phyloP scores from a whole-genome alignment of 2,113 vertebrate species.

The Campylomormyrus tamandua region DNA sequence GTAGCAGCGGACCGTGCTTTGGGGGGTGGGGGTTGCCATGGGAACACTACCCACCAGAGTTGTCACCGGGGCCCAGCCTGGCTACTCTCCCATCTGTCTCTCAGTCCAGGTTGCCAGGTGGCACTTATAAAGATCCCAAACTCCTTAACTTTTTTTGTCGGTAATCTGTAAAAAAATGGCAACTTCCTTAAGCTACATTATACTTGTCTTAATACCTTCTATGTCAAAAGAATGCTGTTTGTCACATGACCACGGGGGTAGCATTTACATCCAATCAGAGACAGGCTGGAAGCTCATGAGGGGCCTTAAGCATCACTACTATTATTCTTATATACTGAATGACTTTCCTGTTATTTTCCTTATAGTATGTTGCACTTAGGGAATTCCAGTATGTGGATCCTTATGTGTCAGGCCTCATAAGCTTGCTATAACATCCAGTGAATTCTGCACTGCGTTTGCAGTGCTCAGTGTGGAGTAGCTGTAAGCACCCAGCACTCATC shows the following conservation, averaged over 20 bases:
- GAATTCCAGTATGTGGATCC: background rate
- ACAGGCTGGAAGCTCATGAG: background rate
- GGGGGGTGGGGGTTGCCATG: background rate
- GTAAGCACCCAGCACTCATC: background rate
- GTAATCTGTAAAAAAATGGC: constrained; percentile 7
- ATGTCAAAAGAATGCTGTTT: constrained; percentile 30
- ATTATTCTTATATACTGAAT: constrained; percentile 7
- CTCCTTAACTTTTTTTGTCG: background rate
- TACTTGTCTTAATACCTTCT: background rate
- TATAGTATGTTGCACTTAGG: background rate
- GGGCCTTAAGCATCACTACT: background rate
- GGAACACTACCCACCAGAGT: background rate
- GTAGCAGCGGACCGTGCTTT: background rate
- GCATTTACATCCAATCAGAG: constrained; percentile 34
- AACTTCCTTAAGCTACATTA: constrained; percentile 10
- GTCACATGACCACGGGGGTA: constrained; percentile 23
- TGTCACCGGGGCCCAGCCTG: background rate
- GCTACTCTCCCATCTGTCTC: background rate
- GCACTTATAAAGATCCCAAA: background rate
- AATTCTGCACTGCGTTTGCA: background rate
- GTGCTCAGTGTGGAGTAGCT: background rate
- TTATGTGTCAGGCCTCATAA: background rate
- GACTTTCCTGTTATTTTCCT: background rate
- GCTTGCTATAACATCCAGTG: background rate
- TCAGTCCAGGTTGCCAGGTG: background rate